Conservation (phyloP, 2,797 vertebrate genomes). For the Manis pentadactyla region DNA sequence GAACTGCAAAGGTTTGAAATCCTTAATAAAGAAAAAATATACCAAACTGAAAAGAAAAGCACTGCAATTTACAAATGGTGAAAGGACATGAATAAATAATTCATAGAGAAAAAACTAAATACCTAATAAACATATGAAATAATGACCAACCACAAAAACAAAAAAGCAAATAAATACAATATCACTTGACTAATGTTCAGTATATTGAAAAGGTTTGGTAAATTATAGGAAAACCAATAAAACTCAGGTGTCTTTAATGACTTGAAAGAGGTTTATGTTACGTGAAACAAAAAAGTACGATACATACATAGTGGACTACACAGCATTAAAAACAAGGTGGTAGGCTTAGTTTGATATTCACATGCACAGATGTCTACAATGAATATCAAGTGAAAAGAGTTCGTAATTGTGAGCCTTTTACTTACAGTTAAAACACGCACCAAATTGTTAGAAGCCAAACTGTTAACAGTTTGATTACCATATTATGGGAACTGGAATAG, state of each 20-base stretch:
- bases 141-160: neutral
- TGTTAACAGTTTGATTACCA: neutral
- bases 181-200: constrained; percentile 3
- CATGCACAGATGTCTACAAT: neutral
- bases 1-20: constrained; percentile 37
- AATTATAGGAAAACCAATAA: neutral
- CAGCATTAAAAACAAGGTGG: neutral
- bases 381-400: neutral
- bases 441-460: neutral
- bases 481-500: neutral
- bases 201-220: neutral
- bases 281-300: neutral
- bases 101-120: constrained; percentile 27
- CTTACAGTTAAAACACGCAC: neutral
- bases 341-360: neutral
- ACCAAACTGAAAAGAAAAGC: constrained; percentile 24
- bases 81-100: neutral
- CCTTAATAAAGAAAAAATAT: constrained; percentile 36
- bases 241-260: neutral
- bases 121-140: neutral
- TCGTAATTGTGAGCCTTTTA: neutral
- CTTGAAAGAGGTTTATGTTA: neutral
- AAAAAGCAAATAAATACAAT: constrained; percentile 6
- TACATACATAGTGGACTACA: neutral
- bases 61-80: constrained; percentile 16